Base-by-base conservation (phyloP, 2,113 vertebrate genomes). In the Platichthys stellatus region DNA sequence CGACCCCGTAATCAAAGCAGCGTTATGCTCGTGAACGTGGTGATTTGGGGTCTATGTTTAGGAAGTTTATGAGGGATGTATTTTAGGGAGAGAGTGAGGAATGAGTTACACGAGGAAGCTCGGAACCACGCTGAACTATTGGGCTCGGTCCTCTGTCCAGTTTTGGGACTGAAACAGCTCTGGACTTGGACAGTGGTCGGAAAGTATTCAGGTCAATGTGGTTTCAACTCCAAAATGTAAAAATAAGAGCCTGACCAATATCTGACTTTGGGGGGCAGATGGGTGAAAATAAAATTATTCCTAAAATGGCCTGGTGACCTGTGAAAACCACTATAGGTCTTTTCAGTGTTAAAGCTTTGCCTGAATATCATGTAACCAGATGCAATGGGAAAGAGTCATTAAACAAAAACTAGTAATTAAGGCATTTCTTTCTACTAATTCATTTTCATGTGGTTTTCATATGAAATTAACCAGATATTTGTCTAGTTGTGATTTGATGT, bases 1-100 rank as follows among this genome's bases (percentile, higher is more conserved):
- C 49, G 13, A 40, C 64, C 45, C 85, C 85, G 83, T 86, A 88
- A 92, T 90, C 74, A 84, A 57, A 20, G 57, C 71, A 73, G 49
- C 72, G 49, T 68, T 60, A 60, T 53, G 76, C 23, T 40, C 63
- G 45, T 69, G 71, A 80, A 79, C 56, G 2, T 76, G 51, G 74
- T 70, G 62, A 85, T 81, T 86, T 85, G 6, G 63, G 59, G 20
- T 72, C 80, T 75, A 81, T 80, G 71, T 84, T 79, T 78, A 64
- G 80, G 51, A 56, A 20, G 14, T 72, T 88, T 76, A 72, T 67
- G 23, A 24, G 59, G 23, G 49, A 18, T 47, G 3, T 78, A 76
- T 83, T 90, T 85, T 74, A 75, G 75, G 17, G 20, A 76, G 54
- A 65, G 38, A 10, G 26, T 70, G 72, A 65, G 69, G 56, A 77